Percentiles rank a stretch among this genome's conserved stretches.
phyloP scores from a whole-genome alignment of 2,888 invertebrate genomes.

The Lepeophtheirus nordmannii region DNA sequence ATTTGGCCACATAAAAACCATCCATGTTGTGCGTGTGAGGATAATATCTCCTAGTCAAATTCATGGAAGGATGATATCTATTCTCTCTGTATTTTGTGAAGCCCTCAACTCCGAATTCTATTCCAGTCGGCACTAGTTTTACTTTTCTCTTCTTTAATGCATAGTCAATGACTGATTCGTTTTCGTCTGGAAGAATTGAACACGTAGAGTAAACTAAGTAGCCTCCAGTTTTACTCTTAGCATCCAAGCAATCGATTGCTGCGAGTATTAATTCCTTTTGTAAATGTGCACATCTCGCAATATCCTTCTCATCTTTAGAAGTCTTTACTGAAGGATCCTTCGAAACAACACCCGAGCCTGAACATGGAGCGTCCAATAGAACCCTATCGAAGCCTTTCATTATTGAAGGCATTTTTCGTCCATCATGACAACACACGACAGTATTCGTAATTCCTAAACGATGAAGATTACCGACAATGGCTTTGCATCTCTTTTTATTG shows the following conservation, averaged over 20 bases:
- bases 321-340: conserved; percentile 95
- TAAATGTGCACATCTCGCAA: conserved; percentile 75
- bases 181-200: conserved; percentile 90
- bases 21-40: conserved; percentile 98
- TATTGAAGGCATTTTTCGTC: conserved; percentile 46
- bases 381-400: conserved; percentile 89
- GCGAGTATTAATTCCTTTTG: conserved; percentile 80
- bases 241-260: conserved; percentile 91
- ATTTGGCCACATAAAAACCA: conserved; percentile 95
- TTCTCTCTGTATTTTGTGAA: conserved; percentile 66
- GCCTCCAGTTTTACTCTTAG: conserved; percentile 78
- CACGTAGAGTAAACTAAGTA: conserved; percentile 97
- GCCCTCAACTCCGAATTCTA: conserved; percentile 90
- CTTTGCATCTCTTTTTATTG: conserved; percentile 71
- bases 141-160: conserved; percentile 62
- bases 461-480: conserved; percentile 90
- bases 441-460: conserved; percentile 87
- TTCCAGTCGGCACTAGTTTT: conserved; percentile 75
- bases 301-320: conserved; percentile 70
- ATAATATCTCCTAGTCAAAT: conserved; percentile 75
- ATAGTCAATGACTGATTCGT: conserved; percentile 92
- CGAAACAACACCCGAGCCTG: conserved; percentile 91
- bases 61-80: conserved; percentile 77
- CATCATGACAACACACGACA: conserved; percentile 75
- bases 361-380: conserved; percentile 91